Evolutionary conservation across 1,140 invertebrate genomes (phyloP), one percentile per base, ranked within the genome.

Genomic region (Drosophila bipectinata): DNA sequence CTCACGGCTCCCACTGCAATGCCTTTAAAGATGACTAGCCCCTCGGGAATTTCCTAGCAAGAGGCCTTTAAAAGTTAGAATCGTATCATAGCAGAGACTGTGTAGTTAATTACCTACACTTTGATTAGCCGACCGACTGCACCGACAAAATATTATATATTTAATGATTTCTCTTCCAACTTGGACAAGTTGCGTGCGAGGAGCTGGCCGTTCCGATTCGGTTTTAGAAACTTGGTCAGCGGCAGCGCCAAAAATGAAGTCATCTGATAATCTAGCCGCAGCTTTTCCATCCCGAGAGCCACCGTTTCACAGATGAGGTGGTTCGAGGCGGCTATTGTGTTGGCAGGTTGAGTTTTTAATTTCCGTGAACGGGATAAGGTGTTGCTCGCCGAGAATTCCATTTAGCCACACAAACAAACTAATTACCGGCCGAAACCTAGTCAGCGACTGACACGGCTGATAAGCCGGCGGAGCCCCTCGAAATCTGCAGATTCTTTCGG

Each of bases 331-430:
- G 14, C 12, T 21, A 12, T 59, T 51, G 14, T 21, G 30, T 30
- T 51, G 26, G 28, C 26, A 62, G n/a, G 24, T 30, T 62, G 15
- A 34, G 41, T 32, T 64, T 64, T 62, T 67, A 51, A 51, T 64
- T 68, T 68, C 60, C 60, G 64, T n/a, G 18, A 63, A 26, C 34
- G 28, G 34, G 45, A 66, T 41, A 62, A 51, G 58, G 58, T 66
- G 58, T 32, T 57, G 32, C 45, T n/a, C n/a, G n/a, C 9, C 45
- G 12, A 14, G 37, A 48, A 60, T 64, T 48, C 12, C 14, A 64
- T 64, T 64, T 30, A n/a, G 41, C 12, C 15, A 30, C 60, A 48
- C 32, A 66, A 66, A 59, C 56, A 61, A 37, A 61, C 45, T 66
- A 66, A 66, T 66, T 66, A 49, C 57, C 61, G 56, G 54, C 30